Conservation (phyloP, 2,113 vertebrate genomes). For the Monarcha castaneiventris region DNA sequence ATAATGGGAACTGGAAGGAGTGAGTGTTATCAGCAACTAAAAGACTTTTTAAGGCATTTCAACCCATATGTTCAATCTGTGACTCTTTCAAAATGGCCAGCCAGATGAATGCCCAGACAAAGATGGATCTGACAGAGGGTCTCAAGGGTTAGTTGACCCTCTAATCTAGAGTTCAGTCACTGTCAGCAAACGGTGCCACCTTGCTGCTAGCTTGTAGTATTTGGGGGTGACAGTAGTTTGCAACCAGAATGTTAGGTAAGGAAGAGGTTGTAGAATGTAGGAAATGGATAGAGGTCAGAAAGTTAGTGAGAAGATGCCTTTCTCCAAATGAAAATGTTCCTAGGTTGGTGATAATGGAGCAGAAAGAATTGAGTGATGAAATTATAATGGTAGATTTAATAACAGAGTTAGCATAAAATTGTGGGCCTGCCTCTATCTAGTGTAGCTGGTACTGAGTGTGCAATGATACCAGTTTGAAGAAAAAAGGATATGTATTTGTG, state of each 20-base stretch:
- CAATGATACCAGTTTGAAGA: not conserved
- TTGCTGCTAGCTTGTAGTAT: conserved; percentile 29
- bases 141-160: not conserved
- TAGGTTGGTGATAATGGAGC: conserved; percentile 9
- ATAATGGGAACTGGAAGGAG: not conserved
- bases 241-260: conserved; percentile 54
- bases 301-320: conserved; percentile 21
- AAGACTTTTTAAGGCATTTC: not conserved
- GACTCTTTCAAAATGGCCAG: not conserved
- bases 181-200: conserved; percentile 21
- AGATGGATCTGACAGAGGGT: not conserved
- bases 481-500: not conserved
- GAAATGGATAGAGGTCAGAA: conserved; percentile 46
- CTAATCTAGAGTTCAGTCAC: not conserved
- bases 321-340: conserved; percentile 6
- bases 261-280: conserved; percentile 56
- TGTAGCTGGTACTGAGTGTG: not conserved
- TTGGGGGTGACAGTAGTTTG: conserved; percentile 34
- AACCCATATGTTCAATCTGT: not conserved
- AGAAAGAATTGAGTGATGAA: conserved; percentile 16
- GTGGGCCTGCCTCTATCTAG: not conserved
- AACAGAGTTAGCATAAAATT: conserved; percentile 4
- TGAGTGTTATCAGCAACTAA: not conserved
- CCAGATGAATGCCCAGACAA: not conserved
- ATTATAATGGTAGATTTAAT: not conserved